Percentiles rank a stretch among this genome's conserved stretches.
phyloP scores from a whole-genome alignment of 1,140 invertebrate species.

The Drosophila mojavensis region DNA sequence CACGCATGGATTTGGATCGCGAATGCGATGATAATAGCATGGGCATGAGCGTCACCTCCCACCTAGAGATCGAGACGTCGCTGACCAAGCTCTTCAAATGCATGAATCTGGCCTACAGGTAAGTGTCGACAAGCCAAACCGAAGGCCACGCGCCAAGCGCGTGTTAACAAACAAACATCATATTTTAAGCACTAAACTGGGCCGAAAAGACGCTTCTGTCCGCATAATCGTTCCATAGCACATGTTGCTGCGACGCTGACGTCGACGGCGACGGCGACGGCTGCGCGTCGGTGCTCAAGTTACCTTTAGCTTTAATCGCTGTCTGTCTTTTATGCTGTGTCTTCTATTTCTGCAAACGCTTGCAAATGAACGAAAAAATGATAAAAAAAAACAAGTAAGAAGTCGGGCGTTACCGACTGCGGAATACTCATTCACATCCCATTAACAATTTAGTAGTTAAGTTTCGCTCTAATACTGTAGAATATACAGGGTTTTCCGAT shows the following conservation, averaged over 20 bases:
- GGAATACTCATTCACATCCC: too few relatives aligned
- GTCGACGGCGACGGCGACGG: background rate
- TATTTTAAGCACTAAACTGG: slow-evolving; percentile 12
- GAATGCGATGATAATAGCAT: slow-evolving; percentile 65
- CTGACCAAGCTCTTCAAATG: slow-evolving; percentile 97
- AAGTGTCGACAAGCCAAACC: slow-evolving; percentile 66
- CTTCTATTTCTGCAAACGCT: slow-evolving; percentile 65
- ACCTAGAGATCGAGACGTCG: slow-evolving; percentile 95
- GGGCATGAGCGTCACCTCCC: slow-evolving; percentile 84
- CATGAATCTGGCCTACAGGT: slow-evolving; percentile 98
- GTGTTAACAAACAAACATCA: slow-evolving; percentile 35
- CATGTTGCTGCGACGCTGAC: slow-evolving; percentile 32
- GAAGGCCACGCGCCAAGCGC: slow-evolving; percentile 22
- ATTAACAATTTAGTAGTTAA: too few relatives aligned
- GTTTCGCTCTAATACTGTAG: too few relatives aligned
- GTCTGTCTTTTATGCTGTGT: slow-evolving; percentile 21
- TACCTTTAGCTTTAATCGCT: slow-evolving; percentile 66
- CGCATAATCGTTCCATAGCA: slow-evolving; percentile 54
- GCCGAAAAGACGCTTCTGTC: slow-evolving; percentile 45
- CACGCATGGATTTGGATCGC: slow-evolving; percentile 60
- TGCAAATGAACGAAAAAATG: slow-evolving; percentile 30
- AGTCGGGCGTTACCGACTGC: too few relatives aligned
- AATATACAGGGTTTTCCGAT: too few relatives aligned
- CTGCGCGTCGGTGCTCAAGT: slow-evolving; percentile 50
- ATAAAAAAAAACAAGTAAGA: too few relatives aligned